Percentiles rank a stretch among this genome's conserved stretches.
These are phyloP conservation scores for Hucho hucho DNA, from an alignment of 2,113 vertebrate genomes.

Conservation along the genomic window DNA sequence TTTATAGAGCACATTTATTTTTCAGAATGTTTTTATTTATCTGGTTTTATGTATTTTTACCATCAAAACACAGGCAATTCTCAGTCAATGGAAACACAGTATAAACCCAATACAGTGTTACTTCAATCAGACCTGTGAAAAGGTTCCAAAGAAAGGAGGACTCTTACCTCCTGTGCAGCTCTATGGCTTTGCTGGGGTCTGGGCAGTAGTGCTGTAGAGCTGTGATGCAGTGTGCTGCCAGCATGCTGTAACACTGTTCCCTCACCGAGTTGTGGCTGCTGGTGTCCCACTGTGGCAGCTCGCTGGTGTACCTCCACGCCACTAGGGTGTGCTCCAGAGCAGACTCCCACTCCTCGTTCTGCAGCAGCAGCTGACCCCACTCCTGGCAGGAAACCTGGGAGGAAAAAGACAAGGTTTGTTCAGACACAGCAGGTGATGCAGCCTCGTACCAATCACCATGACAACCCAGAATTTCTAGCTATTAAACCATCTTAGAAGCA, in stretches of 20 bases:
- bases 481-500: neutral
- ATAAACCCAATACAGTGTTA: neutral
- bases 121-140: neutral
- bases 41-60: neutral
- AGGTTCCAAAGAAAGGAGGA: neutral
- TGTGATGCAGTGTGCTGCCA: conserved; percentile 55
- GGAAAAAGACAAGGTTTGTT: neutral
- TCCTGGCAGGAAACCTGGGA: conserved; percentile 69
- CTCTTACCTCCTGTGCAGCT: conserved; percentile 69
- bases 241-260: conserved; percentile 64
- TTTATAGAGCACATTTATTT: too few species aligned
- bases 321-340: conserved; percentile 64
- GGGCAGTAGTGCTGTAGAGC: conserved; percentile 60
- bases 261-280: conserved; percentile 56
- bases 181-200: conserved; percentile 32
- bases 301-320: conserved; percentile 66
- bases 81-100: too few species aligned
- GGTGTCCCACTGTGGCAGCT: conserved; percentile 73
- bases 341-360: conserved; percentile 61
- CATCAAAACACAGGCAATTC: neutral
- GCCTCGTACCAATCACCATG: neutral
- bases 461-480: neutral
- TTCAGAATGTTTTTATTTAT: too few species aligned
- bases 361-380: conserved; percentile 63
- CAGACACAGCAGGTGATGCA: neutral